phyloP scores from a whole-genome alignment of 2,113 vertebrate species.

The Trogon melanurus region DNA sequence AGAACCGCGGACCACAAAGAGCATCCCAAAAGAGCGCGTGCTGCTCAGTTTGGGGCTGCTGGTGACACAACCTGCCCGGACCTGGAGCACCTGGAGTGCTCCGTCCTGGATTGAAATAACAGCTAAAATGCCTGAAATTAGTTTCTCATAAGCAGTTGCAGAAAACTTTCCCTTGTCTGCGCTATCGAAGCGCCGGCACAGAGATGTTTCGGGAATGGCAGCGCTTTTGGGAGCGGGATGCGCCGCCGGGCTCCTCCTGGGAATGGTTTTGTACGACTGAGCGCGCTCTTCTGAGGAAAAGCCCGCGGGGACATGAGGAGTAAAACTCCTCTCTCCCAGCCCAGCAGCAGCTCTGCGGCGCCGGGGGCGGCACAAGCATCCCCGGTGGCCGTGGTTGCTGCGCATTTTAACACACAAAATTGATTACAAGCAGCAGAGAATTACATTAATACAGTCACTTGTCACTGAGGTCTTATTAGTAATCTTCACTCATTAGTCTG shows the following conservation, averaged over 20 bases:
- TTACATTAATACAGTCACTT: conserved; percentile 60
- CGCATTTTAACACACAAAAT: neutral
- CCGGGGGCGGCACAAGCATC: neutral
- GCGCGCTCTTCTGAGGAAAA: accelerated
- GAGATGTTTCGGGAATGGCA: neutral
- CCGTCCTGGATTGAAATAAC: accelerated
- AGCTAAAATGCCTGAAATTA: neutral
- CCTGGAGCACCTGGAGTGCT: accelerated
- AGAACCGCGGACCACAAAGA: neutral
- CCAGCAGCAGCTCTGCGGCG: neutral
- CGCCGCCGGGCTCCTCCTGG: neutral
- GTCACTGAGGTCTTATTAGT: conserved; percentile 51
- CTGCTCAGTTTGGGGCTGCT: neutral
- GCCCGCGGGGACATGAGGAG: neutral
- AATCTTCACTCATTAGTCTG: conserved; percentile 49
- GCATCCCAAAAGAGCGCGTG: neutral
- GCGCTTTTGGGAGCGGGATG: neutral
- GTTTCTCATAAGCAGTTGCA: neutral
- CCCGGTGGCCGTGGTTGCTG: neutral
- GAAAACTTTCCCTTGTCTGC: neutral
- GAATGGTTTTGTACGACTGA: accelerated
- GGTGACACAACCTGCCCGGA: accelerated
- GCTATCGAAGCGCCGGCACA: neutral
- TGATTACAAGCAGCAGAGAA: conserved; percentile 45
- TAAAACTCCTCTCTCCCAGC: neutral